Evolutionary conservation across 2,888 invertebrate genomes (phyloP).

Genomic region (Orgyia antiqua): DNA sequence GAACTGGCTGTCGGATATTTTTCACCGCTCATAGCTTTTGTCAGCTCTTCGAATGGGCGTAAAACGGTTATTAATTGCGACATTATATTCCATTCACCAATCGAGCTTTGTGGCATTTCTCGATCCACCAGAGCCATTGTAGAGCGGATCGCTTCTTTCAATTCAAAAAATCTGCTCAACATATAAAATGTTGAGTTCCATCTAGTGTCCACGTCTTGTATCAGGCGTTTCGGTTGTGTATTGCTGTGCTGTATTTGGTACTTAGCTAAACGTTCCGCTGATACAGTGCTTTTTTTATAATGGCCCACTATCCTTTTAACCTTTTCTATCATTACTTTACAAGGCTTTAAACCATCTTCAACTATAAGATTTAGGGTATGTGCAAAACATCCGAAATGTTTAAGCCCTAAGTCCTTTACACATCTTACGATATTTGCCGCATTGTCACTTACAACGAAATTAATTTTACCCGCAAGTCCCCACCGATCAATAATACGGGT

Average conservation of each 20-base stretch:
- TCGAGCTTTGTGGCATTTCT: neutral
- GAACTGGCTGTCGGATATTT: conserved; percentile 4
- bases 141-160: conserved; percentile 1
- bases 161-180: conserved; percentile 2
- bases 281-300: neutral
- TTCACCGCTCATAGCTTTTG: conserved; percentile 8
- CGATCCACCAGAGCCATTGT: conserved; percentile 1
- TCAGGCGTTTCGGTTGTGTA: conserved; percentile 5
- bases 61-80: neutral
- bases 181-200: conserved; percentile 8
- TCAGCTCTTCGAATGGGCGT: conserved; percentile 5
- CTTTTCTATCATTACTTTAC: neutral
- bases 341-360: conserved; percentile 5
- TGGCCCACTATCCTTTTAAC: neutral
- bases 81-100: neutral
- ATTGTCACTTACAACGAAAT: neutral
- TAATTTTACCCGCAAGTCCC: neutral
- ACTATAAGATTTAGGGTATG: conserved; percentile 16
- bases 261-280: neutral
- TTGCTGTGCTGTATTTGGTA: conserved; percentile 1
- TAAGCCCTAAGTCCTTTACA: conserved; percentile 5
- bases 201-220: conserved; percentile 4
- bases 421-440: conserved; percentile 2
- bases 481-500: neutral
- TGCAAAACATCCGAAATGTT: conserved; percentile 19